These are phyloP conservation scores for Emmelina monodactyla DNA, from an alignment of 2,888 invertebrate species.

Conservation along the genomic window DNA sequence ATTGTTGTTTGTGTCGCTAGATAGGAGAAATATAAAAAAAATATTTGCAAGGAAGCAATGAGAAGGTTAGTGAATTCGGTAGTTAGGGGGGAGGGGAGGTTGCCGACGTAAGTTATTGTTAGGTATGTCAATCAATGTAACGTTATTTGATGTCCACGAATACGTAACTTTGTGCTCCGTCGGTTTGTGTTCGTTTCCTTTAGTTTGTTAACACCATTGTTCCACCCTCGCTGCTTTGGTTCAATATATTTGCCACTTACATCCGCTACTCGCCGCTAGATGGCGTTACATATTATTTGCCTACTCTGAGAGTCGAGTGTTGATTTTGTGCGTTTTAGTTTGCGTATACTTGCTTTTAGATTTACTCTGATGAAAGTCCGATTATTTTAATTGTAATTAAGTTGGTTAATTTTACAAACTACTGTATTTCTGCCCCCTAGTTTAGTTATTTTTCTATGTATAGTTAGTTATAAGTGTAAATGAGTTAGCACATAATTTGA, in stretches of 20 bases:
- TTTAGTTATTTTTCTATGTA: constrained; percentile 67
- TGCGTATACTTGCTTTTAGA: constrained; percentile 40
- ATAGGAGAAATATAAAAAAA: constrained; percentile 34
- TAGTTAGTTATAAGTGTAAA: constrained; percentile 66
- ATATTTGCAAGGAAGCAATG: constrained; percentile 41
- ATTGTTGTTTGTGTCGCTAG: constrained; percentile 30
- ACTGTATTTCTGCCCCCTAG: constrained; percentile 62
- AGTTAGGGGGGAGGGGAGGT: constrained; percentile 24
- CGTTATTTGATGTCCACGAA: not conserved
- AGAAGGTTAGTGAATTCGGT: constrained; percentile 63
- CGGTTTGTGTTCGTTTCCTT: not conserved
- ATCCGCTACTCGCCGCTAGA: constrained; percentile 26
- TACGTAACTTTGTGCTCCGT: not conserved
- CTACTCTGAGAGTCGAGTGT: constrained; percentile 54
- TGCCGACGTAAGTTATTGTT: not conserved
- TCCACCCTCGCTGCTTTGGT: too few species aligned
- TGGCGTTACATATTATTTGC: constrained; percentile 26
- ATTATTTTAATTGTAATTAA: constrained; percentile 49
- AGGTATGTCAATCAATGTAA: not conserved
- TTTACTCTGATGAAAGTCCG: constrained; percentile 51
- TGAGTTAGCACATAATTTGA: constrained; percentile 65
- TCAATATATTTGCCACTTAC: too few species aligned
- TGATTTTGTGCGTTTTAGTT: not conserved
- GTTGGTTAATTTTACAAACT: constrained; percentile 59
- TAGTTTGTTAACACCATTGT: not conserved